Base-by-base conservation (phyloP, 2,113 vertebrate species). In the Callorhinus ursinus region DNA sequence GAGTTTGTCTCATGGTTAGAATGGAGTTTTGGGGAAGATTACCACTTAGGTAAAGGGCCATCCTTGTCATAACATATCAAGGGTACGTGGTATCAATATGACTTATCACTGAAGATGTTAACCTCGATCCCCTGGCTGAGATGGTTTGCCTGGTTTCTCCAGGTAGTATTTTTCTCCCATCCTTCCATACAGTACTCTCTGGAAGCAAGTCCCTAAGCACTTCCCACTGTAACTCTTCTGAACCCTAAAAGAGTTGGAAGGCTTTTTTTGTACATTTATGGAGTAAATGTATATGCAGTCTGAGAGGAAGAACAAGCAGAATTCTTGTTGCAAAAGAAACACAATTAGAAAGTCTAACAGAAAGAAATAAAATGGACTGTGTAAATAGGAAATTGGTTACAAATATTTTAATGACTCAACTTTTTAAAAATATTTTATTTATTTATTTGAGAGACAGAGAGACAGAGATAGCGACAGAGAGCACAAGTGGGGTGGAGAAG, bases 331-430 rank as follows among this genome's bases (percentile, higher is more conserved):
- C n/a, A 94, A 92, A 90, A 89, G 36, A 95, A 80, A 90, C 24
- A 91, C 80, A 69, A 91, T 65, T 67, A 95, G 36, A 79, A 94
- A 90, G 28, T 55, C 33, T 61, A n/a, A 77, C 10, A 90, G 26
- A 88, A 59, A 79, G 22, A 90, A 83, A 53, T 39, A 93, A 95
- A 97, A 61, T 19, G 36, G 11, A 83, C n/a, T 71, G 18, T 63
- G 49, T 31, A 91, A 79, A 28, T 3, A 89, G 33, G 63, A 95
- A 87, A 90, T 6, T 11, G 1, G 14, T 36, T 80, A 88, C 12
- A 88, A 84, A 57, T 57, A 76, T 88, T 83, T 88, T 61, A 92
- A 91, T 31, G 51, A 59, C 3, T 10, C 39, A 86, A 53, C 39
- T 63, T 57, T 57, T 55, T 61, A 28, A 13, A 2, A 61, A 63